A percentile compares a stretch with the other conserved stretches of the same genome.
These are phyloP conservation scores for Callionymus lyra DNA, from an alignment of 2,113 vertebrate species.

Conservation along the genomic window DNA sequence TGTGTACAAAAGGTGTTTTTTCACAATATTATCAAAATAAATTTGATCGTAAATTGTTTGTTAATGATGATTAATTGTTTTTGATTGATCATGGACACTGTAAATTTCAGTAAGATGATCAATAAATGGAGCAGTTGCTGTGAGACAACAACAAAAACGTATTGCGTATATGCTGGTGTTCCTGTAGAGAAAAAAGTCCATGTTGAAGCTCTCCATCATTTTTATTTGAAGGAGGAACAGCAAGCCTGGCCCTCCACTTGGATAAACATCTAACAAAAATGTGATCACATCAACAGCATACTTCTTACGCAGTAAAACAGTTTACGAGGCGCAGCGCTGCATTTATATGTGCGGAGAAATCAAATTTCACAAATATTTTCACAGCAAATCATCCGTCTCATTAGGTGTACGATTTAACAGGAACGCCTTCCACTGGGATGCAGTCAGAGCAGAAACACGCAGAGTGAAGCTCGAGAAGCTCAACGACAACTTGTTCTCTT, in stretches of 20 bases:
- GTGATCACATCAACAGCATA: conserved; percentile 20
- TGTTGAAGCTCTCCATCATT: conserved; percentile 29
- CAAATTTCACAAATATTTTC: conserved; percentile 23
- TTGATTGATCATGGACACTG: no score
- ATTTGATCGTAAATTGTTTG: no score
- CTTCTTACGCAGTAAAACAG: conserved; percentile 38
- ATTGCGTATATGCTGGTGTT: conserved; percentile 16
- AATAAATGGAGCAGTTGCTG: no score
- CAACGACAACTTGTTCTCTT: no score
- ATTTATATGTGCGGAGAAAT: conserved; percentile 16
- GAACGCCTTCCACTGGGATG: conserved; percentile 15
- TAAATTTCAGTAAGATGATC: no score
- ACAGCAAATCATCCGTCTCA: conserved; percentile 14
- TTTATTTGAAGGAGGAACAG: no score
- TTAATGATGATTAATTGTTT: no score
- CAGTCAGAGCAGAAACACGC: conserved; percentile 1
- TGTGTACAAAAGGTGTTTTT: no score
- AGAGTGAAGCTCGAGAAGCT: no score
- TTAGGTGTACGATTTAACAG: conserved; percentile 5
- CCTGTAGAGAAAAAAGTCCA: conserved; percentile 17
- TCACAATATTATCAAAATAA: no score
- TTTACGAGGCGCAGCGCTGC: conserved; percentile 16
- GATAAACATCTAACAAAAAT: conserved; percentile 45
- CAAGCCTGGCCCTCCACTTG: conserved; percentile 4
- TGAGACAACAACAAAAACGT: no score